Conservation (phyloP, 2,888 invertebrate species). For the Andrena flavipes region DNA sequence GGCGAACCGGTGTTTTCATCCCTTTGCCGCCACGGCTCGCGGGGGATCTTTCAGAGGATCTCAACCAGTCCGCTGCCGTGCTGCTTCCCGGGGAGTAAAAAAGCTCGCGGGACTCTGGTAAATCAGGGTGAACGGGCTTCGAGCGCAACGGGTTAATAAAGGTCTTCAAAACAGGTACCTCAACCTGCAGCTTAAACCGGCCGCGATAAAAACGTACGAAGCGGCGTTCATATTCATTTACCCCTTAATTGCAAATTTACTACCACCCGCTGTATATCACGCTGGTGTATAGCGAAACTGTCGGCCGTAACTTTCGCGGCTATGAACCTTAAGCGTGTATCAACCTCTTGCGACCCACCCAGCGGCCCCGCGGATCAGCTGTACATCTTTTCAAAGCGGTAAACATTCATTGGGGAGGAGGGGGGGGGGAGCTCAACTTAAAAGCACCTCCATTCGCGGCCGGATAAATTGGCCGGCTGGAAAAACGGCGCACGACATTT, state of each 20-base stretch:
- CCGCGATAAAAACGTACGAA: conserved; percentile 61
- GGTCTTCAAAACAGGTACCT: conserved; percentile 19
- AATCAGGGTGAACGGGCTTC: not conserved
- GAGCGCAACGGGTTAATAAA: conserved; percentile 33
- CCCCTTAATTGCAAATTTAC: conserved; percentile 73
- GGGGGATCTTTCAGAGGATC: too few species aligned
- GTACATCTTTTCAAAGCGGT: conserved; percentile 3
- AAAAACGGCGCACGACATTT: conserved; percentile 17
- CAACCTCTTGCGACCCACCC: not conserved
- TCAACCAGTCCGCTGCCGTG: too few species aligned
- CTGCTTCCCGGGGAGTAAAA: too few species aligned
- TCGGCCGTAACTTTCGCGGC: conserved; percentile 56
- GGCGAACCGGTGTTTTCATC: conserved; percentile 15
- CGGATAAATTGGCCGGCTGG: not conserved
- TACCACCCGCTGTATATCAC: conserved; percentile 59
- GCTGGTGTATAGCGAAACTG: conserved; percentile 45
- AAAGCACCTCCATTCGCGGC: not conserved
- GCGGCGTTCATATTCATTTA: conserved; percentile 71
- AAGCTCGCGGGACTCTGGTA: not conserved
- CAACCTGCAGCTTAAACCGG: conserved; percentile 18
- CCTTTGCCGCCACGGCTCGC: not conserved
- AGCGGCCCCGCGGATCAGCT: not conserved
- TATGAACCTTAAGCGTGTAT: conserved; percentile 59
- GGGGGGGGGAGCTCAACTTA: not conserved
- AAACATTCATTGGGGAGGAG: conserved; percentile 5